These are phyloP conservation scores for Conus betulinus DNA, from an alignment of 1,140 invertebrate species.

Conservation along the genomic window DNA sequence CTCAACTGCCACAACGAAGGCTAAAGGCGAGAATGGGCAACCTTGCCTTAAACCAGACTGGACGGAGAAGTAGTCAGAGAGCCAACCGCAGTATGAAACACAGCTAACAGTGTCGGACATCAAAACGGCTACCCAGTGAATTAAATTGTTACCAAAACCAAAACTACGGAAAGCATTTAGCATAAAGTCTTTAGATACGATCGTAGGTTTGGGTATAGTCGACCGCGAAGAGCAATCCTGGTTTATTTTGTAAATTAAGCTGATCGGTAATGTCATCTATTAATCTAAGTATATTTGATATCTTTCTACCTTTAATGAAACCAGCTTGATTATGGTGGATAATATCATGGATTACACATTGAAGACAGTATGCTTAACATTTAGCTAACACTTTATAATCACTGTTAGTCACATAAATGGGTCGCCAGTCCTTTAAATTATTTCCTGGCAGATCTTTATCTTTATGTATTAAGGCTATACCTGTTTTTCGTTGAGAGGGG, in stretches of 20 bases:
- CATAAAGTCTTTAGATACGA: neutral
- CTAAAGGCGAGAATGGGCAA: neutral
- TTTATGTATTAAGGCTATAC: neutral
- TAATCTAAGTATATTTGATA: neutral
- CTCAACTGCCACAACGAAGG: constrained; percentile 1
- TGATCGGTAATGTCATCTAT: neutral
- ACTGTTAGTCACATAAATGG: neutral
- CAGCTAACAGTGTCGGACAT: constrained; percentile 1
- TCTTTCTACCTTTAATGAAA: neutral
- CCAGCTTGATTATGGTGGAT: neutral
- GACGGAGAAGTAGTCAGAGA: neutral
- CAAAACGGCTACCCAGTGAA: too few species aligned
- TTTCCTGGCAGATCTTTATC: neutral
- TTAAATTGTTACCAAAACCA: constrained; percentile 3
- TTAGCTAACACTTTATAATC: constrained; percentile 3
- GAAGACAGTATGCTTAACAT: neutral
- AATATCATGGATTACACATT: neutral
- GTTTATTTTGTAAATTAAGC: neutral
- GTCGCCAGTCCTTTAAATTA: neutral
- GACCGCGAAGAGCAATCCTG: neutral
- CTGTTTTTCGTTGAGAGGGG: neutral
- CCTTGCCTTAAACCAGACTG: neutral
- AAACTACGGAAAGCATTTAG: neutral
- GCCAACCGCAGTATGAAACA: neutral
- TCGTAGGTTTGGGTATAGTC: neutral